Evolutionary conservation across 2,113 vertebrate genomes (phyloP), one percentile per base, ranked within the genome.

Genomic region (Taxidea taxus): DNA sequence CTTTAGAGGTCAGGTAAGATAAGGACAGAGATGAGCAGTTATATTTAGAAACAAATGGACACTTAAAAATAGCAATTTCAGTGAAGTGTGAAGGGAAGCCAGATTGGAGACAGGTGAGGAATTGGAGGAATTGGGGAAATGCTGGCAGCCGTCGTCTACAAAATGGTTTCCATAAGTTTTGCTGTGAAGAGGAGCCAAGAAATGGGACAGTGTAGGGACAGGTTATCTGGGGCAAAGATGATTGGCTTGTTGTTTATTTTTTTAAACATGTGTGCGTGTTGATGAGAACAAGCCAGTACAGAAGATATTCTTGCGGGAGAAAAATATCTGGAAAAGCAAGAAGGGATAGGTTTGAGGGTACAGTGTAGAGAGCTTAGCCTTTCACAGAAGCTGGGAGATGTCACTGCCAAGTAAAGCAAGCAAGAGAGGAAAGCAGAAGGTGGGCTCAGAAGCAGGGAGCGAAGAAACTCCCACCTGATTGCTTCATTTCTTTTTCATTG

Each of bases 51-150:
- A 77, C 58, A 54, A 72, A 29, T 0, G n/a, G 58, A 44, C 58
- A 62, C 51, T 68, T 78, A 54, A 14, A 51, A 15, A 64, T 7
- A 18, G 13, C 23, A 27, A 29, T 75, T 42, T 78, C 31, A 42
- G 47, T 18, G 12, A 14, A 44, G 49, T 44, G 44, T 34, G 68
- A 44, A 78, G 1, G 0, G 78, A 66, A 78, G 60, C 49, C 60
- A 31, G 42, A 56, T 0, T 77, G 23, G 82, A 44, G n/a, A 23
- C 4, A 18, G 23, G 0, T 8, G 27, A 60, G 54, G 91, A 81
- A n/a, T 0, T 31, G n/a, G 34, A 29, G 7, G 10, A 74, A 23
- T 0, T 13, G 37, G 39, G 25, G 10, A 81, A 27, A 0, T 51
- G 47, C 16, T 44, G 39, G 80, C 18, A 34, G 23, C 29, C 37